Percentiles rank a stretch among this genome's conserved stretches.
Conservation (phyloP, 2,113 vertebrate species). For the Tetrao urogallus region DNA sequence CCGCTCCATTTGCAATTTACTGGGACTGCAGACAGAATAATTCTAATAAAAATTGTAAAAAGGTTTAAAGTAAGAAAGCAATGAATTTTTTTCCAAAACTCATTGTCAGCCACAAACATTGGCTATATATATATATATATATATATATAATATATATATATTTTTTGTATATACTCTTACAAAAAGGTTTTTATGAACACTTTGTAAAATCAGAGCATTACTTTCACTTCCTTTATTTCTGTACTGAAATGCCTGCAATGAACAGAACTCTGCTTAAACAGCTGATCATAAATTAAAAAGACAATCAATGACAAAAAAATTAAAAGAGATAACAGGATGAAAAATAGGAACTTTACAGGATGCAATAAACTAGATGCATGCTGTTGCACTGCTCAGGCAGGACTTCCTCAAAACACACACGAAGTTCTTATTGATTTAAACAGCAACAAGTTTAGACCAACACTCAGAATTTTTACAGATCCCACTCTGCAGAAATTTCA, state of each 20-base stretch:
- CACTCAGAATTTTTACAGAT: background rate
- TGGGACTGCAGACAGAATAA: background rate
- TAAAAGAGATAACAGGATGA: background rate
- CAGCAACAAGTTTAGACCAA: background rate
- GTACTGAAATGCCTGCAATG: background rate
- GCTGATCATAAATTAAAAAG: background rate
- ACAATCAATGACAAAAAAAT: background rate
- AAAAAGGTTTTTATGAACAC: background rate
- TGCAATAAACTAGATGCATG: background rate
- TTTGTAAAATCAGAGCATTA: background rate
- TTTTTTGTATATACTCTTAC: background rate
- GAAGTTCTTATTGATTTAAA: background rate
- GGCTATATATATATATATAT: too few relatives aligned
- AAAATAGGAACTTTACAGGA: background rate
- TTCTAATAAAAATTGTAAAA: background rate
- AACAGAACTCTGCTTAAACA: background rate
- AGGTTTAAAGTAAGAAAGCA: background rate
- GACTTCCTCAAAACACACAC: background rate
- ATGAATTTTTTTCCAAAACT: background rate
- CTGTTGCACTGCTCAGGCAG: background rate
- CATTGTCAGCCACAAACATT: background rate
- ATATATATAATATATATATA: too few relatives aligned
- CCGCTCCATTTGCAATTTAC: background rate
- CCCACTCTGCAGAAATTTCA: background rate
- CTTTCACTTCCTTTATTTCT: background rate